phyloP scores from a whole-genome alignment of 2,113 vertebrate genomes.

The Murina feae region DNA sequence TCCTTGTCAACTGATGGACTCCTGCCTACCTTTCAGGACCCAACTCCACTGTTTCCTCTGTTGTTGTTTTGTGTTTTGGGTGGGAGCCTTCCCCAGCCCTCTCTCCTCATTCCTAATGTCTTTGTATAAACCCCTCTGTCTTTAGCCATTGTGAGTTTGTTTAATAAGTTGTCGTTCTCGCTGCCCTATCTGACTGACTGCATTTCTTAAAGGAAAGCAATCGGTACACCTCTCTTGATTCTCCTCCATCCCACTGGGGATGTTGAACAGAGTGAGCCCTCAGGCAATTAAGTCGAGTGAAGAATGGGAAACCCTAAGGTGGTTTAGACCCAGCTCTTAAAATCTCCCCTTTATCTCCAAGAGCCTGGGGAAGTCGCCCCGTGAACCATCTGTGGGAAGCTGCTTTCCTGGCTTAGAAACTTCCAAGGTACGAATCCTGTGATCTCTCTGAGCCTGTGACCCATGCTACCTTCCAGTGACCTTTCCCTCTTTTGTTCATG shows the following conservation, averaged over 20 bases:
- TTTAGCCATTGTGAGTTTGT: not conserved
- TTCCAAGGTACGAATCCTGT: not conserved
- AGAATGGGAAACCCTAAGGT: not conserved
- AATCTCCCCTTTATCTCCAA: not conserved
- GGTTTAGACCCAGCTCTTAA: not conserved
- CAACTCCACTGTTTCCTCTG: not conserved
- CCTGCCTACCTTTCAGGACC: not conserved
- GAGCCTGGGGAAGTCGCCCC: not conserved
- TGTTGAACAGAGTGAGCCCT: not conserved
- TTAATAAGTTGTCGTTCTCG: not conserved
- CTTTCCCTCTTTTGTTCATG: constrained; percentile 18
- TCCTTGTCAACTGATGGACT: not conserved
- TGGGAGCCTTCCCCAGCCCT: not conserved
- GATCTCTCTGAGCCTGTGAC: not conserved
- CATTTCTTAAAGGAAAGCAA: not conserved
- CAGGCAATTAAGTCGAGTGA: not conserved
- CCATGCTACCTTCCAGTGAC: not conserved
- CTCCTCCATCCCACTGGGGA: not conserved
- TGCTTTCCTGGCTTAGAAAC: not conserved
- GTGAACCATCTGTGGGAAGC: not conserved
- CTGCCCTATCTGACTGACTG: not conserved
- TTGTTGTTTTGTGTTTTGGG: not conserved
- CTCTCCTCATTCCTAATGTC: not conserved
- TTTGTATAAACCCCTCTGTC: not conserved
- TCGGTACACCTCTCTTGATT: not conserved